A percentile compares a stretch with the other conserved stretches of the same genome.
Conservation (phyloP, 2,113 vertebrate species). For the Eira barbara region DNA sequence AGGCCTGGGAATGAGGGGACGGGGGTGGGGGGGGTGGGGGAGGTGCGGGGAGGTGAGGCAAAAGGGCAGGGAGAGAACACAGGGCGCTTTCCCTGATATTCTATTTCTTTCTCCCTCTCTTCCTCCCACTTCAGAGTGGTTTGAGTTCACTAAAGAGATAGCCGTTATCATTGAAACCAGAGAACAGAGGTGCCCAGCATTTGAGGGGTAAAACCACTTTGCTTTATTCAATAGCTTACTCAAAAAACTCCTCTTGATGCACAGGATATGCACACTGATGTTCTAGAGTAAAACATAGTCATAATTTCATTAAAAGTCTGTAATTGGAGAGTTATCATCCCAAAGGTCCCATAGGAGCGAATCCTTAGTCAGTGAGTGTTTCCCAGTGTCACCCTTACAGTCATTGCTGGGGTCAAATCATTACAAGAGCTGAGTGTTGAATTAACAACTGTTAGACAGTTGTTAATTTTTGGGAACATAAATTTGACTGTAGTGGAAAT, state of each 20-base stretch:
- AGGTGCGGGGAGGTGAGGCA: neutral
- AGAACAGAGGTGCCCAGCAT: neutral
- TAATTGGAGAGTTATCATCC: neutral
- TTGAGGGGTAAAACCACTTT: neutral
- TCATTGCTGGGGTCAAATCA: neutral
- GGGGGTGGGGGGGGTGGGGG: neutral
- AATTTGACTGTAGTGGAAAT: neutral
- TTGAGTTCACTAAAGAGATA: neutral
- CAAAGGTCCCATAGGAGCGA: neutral
- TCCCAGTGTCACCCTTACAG: neutral
- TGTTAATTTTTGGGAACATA: neutral
- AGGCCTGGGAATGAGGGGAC: neutral
- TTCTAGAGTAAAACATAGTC: neutral
- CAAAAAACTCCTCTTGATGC: neutral
- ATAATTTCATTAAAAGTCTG: neutral
- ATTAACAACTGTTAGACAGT: neutral
- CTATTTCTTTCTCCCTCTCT: neutral
- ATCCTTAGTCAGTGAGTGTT: accelerated
- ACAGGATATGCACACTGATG: neutral
- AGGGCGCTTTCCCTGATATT: neutral
- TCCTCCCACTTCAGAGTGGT: neutral
- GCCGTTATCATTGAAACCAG: neutral
- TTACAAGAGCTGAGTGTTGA: neutral
- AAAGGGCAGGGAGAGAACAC: neutral
- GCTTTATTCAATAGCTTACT: neutral